phyloP scores from a whole-genome alignment of 2,797 vertebrate genomes.

The Hipposideros larvatus region DNA sequence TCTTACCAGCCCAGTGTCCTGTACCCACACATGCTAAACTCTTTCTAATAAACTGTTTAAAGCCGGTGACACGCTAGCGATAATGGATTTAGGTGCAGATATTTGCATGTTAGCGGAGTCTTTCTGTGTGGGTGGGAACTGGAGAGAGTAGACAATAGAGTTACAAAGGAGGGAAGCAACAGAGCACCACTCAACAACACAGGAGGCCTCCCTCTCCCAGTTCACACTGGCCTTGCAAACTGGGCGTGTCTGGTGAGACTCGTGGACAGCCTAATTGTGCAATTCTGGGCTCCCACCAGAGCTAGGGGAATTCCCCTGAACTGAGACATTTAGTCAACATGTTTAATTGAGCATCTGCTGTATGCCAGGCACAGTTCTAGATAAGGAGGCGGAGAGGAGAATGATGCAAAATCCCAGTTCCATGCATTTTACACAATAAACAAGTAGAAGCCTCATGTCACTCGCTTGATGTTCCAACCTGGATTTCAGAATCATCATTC shows the following conservation, averaged over 20 bases:
- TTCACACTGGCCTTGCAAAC: background rate
- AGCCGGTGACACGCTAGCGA: background rate
- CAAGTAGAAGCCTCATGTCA: background rate
- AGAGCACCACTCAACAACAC: background rate
- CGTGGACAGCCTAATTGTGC: background rate
- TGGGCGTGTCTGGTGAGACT: background rate
- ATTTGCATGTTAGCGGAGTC: background rate
- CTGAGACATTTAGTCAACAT: background rate
- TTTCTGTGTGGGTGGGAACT: background rate
- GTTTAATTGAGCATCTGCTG: background rate
- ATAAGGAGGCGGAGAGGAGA: background rate
- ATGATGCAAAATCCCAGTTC: background rate
- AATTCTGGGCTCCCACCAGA: background rate
- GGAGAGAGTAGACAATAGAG: background rate
- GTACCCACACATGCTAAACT: background rate
- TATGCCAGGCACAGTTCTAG: background rate
- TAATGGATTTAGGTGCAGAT: background rate
- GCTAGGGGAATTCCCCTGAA: background rate
- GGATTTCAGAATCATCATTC: background rate
- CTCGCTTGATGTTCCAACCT: no score
- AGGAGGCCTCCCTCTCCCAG: background rate
- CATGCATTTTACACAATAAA: no score
- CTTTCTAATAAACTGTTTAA: background rate
- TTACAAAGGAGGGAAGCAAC: background rate
- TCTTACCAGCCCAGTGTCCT: background rate